Percentiles rank a stretch among this genome's conserved stretches.
phyloP scores from a whole-genome alignment of 2,797 vertebrate species.

The Spea hammondii region DNA sequence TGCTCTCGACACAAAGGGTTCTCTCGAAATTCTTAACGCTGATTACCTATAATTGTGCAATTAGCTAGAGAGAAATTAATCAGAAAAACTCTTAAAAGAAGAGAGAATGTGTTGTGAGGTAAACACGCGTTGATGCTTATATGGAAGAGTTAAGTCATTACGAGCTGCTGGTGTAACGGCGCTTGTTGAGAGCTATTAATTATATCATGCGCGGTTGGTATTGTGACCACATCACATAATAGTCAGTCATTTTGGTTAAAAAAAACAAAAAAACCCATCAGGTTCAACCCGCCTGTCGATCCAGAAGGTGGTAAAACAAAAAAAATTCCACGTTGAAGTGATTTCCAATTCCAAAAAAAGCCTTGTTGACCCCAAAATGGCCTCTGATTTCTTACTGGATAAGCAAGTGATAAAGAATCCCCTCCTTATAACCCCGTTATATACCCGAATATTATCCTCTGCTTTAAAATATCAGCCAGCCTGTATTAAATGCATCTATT shows the following conservation, averaged over 20 bases:
- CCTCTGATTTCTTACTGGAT: too few species aligned
- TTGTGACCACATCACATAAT: neutral
- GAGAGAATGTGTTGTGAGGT: constrained; percentile 63
- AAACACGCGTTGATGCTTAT: constrained; percentile 48
- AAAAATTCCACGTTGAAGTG: too few species aligned
- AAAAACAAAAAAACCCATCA: too few species aligned
- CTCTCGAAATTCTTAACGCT: constrained; percentile 57
- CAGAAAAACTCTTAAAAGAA: constrained; percentile 61
- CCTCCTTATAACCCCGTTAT: too few species aligned
- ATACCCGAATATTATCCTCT: too few species aligned
- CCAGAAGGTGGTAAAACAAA: too few species aligned
- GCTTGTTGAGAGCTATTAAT: neutral
- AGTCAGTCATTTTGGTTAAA: neutral
- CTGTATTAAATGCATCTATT: too few species aligned
- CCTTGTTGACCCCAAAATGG: too few species aligned
- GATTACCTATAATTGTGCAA: constrained; percentile 66
- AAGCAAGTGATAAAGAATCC: too few species aligned
- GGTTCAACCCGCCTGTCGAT: too few species aligned
- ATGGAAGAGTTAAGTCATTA: constrained; percentile 59
- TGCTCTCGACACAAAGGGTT: constrained; percentile 58
- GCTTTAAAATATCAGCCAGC: too few species aligned
- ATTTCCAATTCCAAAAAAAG: too few species aligned
- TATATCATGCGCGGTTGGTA: neutral
- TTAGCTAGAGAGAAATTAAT: constrained; percentile 67
- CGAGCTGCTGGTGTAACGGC: constrained; percentile 47